Evolutionary conservation across 2,888 invertebrate genomes (phyloP), one percentile per base, ranked within the genome.

Genomic region (Mystacides longicornis): DNA sequence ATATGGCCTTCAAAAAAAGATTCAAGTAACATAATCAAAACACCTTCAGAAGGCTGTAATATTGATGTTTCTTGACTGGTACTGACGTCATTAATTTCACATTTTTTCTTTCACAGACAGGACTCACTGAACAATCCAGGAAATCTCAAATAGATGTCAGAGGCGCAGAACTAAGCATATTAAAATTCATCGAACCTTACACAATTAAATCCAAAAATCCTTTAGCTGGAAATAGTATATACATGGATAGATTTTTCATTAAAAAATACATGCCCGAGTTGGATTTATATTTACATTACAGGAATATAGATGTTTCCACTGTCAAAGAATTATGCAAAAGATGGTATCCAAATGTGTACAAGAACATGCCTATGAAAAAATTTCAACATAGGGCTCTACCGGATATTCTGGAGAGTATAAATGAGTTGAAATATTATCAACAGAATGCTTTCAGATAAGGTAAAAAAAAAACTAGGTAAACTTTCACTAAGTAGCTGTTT

Each of bases 301-400:
- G 97, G 64, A 86, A 93, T 46, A 84, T 99, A 60, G 98, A 98
- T 76, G 94, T 96, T 2, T 91, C 90, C 31, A 82, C 90, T 0
- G 72, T 98, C 18, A 96, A 95, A 69, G 95, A 96, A 71, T 68
- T 97, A 52, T 82, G 79, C 11, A 80, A 78, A 62, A 71, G 89
- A 16, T 97, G 96, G 95, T 84, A 85, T 69, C 81, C 81, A 2
- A 73, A 78, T 18, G 68, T 83, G 9, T 81, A 71, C 63, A 69
- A 75, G 14, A 66, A 65, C n/a, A 71, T 74, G 51, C 88, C 89
- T 0, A 67, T 68, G 48, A 92, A 92, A 65, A 71, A 67, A 49
- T 75, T 81, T n/a, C 64, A 69, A 1, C 93, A 93, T 67, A 79
- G 93, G 62, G 83, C 87, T 14, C 64, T 88, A n/a, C 81, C 83